Conservation (phyloP, 2,888 invertebrate species). For the Abscondita cerata region DNA sequence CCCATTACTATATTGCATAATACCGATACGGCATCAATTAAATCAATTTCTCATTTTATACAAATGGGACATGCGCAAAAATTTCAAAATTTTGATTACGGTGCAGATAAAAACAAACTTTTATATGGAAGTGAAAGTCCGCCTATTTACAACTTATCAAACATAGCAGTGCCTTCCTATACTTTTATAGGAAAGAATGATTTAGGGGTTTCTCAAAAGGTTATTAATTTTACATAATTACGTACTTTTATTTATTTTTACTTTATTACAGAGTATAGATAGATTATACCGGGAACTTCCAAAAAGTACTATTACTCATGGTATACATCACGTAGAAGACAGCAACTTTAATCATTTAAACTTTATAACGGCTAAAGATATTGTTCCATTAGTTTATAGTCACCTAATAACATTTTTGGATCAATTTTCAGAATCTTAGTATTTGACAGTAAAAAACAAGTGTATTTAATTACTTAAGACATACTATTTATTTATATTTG, state of each 20-base stretch:
- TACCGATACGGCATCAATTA: constrained; percentile 7
- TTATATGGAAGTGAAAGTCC: constrained; percentile 21
- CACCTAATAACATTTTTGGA: constrained; percentile 47
- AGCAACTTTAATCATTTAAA: constrained; percentile 56
- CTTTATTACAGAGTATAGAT: constrained; percentile 57
- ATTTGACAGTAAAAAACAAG: too few species aligned
- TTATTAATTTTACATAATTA: background rate
- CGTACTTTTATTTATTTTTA: background rate
- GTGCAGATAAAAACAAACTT: constrained; percentile 15
- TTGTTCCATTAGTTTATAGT: constrained; percentile 49
- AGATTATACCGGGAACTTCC: constrained; percentile 53
- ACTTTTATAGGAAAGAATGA: constrained; percentile 29
- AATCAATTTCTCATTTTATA: background rate
- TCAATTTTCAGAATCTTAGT: too few species aligned
- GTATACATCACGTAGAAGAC: constrained; percentile 27
- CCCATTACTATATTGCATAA: constrained; percentile 7
- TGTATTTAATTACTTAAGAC: too few species aligned
- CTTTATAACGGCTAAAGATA: constrained; percentile 53
- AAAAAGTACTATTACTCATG: constrained; percentile 40
- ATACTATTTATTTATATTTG: too few species aligned
- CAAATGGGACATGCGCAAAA: constrained; percentile 11
- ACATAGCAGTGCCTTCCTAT: constrained; percentile 25
- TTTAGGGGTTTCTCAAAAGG: background rate
- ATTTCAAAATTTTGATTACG: constrained; percentile 33
- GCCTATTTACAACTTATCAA: constrained; percentile 24